Conservation (phyloP, 2,797 vertebrate species). For the Prunella strophiata region DNA sequence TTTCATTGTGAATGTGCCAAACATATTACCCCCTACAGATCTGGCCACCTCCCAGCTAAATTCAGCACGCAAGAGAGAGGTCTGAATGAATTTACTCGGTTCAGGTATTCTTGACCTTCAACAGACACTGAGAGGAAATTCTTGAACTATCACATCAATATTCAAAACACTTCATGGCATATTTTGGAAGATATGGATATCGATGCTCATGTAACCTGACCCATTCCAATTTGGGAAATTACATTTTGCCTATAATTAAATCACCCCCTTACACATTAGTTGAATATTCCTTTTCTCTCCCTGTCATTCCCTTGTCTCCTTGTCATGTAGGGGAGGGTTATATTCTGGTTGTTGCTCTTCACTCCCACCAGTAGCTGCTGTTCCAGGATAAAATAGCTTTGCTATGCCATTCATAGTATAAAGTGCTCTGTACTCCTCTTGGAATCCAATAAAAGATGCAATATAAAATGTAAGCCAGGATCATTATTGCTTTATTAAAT, state of each 20-base stretch:
- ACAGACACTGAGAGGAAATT: neutral
- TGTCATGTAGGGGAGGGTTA: slow-evolving; percentile 15
- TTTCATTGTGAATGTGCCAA: slow-evolving; percentile 59
- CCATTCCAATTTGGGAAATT: slow-evolving; percentile 58
- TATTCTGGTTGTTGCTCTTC: slow-evolving; percentile 34
- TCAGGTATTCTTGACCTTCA: slow-evolving; percentile 59
- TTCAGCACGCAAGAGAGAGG: neutral
- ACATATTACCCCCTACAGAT: slow-evolving; percentile 11
- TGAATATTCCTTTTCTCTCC: slow-evolving; percentile 26
- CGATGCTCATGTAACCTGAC: slow-evolving; percentile 1
- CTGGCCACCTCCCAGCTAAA: slow-evolving; percentile 46
- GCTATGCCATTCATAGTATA: slow-evolving; percentile 52
- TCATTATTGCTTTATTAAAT: slow-evolving; percentile 64
- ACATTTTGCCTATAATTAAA: slow-evolving; percentile 58
- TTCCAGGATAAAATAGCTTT: slow-evolving; percentile 51
- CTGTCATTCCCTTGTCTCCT: slow-evolving; percentile 46
- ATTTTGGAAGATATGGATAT: slow-evolving; percentile 50
- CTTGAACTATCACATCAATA: slow-evolving; percentile 40
- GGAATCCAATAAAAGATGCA: slow-evolving; percentile 56
- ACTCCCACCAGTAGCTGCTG: slow-evolving; percentile 65
- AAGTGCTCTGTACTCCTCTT: slow-evolving; percentile 22
- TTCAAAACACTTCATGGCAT: neutral
- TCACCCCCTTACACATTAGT: neutral
- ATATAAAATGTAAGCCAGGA: slow-evolving; percentile 53
- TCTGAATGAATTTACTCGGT: slow-evolving; percentile 32